Percentiles rank a stretch among this genome's conserved stretches.
These are phyloP conservation scores for Rattus norvegicus DNA, from an alignment of 2,113 vertebrate species.

Conservation along the genomic window DNA sequence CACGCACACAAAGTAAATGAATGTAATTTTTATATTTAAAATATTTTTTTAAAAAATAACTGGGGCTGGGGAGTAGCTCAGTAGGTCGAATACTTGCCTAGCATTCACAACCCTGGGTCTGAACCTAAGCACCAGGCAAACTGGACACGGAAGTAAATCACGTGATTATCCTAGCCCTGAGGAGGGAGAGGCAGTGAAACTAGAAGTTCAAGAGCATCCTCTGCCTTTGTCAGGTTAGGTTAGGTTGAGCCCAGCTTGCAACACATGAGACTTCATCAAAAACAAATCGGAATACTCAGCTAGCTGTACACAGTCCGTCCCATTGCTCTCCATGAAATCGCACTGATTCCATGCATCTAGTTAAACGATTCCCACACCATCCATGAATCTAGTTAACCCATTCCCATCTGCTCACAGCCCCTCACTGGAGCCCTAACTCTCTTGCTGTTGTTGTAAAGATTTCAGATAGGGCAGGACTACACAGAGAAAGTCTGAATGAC, in stretches of 20 bases:
- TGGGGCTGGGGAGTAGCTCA: background rate
- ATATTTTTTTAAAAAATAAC: background rate
- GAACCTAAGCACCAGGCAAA: background rate
- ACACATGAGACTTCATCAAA: background rate
- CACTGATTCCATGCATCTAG: background rate
- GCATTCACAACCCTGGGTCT: background rate
- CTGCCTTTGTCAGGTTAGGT: background rate
- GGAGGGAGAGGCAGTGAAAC: background rate
- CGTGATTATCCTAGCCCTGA: background rate
- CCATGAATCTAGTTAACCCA: background rate
- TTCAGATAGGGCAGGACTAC: background rate
- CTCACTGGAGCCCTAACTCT: background rate
- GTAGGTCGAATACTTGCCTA: background rate
- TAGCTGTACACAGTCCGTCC: background rate
- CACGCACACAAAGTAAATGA: background rate
- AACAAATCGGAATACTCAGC: background rate
- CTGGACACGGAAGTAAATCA: background rate
- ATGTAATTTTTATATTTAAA: background rate
- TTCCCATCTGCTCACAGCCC: background rate
- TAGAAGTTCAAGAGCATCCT: background rate
- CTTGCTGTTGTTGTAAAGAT: background rate
- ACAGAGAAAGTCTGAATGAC: background rate
- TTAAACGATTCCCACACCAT: conserved; percentile 15
- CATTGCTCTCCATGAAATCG: conserved; percentile 31
- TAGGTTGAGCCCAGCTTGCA: background rate